These are phyloP conservation scores for Zeuzera pyrina DNA, from an alignment of 2,888 invertebrate genomes.

Conservation along the genomic window DNA sequence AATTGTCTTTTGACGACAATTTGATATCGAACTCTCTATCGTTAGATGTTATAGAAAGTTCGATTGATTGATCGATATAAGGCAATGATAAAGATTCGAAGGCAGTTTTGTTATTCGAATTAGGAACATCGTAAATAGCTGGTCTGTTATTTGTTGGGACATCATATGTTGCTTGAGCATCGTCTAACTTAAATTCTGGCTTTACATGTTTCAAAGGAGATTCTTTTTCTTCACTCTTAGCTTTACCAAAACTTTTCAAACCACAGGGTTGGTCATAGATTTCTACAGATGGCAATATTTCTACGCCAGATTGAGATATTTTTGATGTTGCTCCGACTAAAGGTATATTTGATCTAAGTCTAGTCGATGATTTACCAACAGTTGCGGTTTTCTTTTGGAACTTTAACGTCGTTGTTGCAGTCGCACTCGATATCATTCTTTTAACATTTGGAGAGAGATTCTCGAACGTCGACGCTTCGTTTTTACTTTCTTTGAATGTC, in stretches of 20 bases:
- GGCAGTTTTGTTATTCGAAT: constrained; percentile 49
- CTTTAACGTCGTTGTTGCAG: constrained; percentile 51
- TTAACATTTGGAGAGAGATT: constrained; percentile 76
- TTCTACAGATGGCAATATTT: constrained; percentile 58
- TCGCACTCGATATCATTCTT: constrained; percentile 73
- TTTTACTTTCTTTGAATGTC: constrained; percentile 45
- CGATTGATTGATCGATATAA: constrained; percentile 64
- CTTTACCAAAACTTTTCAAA: constrained; percentile 30
- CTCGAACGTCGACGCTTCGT: constrained; percentile 48
- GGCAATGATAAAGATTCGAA: constrained; percentile 61
- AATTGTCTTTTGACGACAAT: constrained; percentile 52
- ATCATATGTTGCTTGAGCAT: constrained; percentile 49
- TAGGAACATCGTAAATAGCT: constrained; percentile 62
- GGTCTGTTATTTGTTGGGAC: constrained; percentile 60
- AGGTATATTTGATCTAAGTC: constrained; percentile 60
- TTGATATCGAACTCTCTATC: constrained; percentile 67
- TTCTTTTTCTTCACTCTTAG: constrained; percentile 30
- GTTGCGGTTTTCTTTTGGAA: constrained; percentile 52
- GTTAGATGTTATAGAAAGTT: constrained; percentile 59
- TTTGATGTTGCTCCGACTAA: constrained; percentile 66
- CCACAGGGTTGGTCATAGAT: constrained; percentile 56
- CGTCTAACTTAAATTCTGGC: constrained; percentile 49
- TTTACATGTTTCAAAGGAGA: constrained; percentile 32
- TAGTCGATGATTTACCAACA: constrained; percentile 42
- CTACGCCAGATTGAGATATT: constrained; percentile 64